These are phyloP conservation scores for Papilio protenor DNA, from an alignment of 2,888 invertebrate species.

Conservation along the genomic window DNA sequence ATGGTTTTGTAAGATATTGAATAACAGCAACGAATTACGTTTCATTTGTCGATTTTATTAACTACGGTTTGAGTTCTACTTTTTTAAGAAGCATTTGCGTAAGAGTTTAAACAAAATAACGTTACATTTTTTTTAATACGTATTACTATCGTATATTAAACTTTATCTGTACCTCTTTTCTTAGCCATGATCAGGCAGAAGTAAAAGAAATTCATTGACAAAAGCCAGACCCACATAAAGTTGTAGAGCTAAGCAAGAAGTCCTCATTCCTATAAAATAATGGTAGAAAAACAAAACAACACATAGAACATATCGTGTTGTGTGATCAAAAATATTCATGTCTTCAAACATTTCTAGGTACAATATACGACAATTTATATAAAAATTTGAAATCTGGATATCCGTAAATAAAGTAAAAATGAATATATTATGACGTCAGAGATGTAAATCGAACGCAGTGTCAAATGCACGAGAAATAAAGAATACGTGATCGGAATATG, in stretches of 20 bases:
- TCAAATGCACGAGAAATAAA: constrained; percentile 35
- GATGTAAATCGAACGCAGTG: constrained; percentile 19
- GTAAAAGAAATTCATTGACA: no score
- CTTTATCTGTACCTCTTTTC: no score
- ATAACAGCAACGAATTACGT: constrained; percentile 32
- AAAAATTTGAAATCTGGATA: background rate
- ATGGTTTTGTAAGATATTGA: constrained; percentile 36
- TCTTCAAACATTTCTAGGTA: no score
- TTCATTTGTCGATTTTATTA: constrained; percentile 12
- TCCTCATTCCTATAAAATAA: no score
- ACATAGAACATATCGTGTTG: no score
- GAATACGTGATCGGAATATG: constrained; percentile 30
- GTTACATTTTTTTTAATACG: background rate
- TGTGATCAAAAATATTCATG: no score
- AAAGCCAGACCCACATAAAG: no score
- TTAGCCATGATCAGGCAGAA: no score
- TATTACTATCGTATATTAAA: no score
- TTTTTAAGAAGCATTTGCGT: constrained; percentile 10
- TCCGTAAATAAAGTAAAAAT: constrained; percentile 10
- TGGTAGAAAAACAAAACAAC: no score
- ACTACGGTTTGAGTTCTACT: constrained; percentile 8
- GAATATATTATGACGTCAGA: background rate
- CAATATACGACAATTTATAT: background rate
- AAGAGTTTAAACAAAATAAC: constrained; percentile 9
- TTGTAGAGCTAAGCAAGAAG: no score